Evolutionary conservation across 2,797 vertebrate genomes (phyloP).

Genomic region (Pantherophis vulpinus): DNA sequence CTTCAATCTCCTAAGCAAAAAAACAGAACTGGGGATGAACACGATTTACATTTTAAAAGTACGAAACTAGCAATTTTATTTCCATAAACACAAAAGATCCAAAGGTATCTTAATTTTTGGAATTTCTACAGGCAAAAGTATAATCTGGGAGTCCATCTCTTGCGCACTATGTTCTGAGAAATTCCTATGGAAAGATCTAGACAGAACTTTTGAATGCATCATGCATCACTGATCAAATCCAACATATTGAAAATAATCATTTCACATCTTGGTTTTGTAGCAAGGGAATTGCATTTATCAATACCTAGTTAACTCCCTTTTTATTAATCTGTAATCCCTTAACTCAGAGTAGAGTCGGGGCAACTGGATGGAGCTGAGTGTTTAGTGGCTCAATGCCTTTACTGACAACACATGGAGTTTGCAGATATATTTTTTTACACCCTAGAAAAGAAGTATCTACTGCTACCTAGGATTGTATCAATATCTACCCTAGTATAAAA

Average conservation of each 20-base stretch:
- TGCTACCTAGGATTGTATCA: background rate
- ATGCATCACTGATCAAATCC: background rate
- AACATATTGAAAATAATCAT: background rate
- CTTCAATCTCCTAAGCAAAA: slow-evolving; percentile 88
- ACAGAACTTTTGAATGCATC: background rate
- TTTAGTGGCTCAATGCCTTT: background rate
- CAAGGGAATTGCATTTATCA: background rate
- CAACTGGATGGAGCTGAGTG: background rate
- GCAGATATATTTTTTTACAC: background rate
- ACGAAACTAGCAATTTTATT: background rate
- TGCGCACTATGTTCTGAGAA: background rate
- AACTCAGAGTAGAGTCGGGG: background rate
- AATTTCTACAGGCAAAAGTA: background rate
- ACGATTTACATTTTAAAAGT: background rate
- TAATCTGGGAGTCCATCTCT: background rate
- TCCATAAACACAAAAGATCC: background rate
- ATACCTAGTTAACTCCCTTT: background rate
- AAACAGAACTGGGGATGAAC: background rate
- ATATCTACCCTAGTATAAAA: background rate
- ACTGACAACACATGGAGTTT: background rate
- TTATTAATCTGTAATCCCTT: background rate
- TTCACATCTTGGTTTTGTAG: background rate
- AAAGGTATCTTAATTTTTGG: background rate
- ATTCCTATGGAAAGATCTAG: background rate
- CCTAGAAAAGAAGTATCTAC: background rate